Percentiles rank a stretch among this genome's conserved stretches.
Conservation (phyloP, 1,140 invertebrate genomes). For the Pectinophora gossypiella region DNA sequence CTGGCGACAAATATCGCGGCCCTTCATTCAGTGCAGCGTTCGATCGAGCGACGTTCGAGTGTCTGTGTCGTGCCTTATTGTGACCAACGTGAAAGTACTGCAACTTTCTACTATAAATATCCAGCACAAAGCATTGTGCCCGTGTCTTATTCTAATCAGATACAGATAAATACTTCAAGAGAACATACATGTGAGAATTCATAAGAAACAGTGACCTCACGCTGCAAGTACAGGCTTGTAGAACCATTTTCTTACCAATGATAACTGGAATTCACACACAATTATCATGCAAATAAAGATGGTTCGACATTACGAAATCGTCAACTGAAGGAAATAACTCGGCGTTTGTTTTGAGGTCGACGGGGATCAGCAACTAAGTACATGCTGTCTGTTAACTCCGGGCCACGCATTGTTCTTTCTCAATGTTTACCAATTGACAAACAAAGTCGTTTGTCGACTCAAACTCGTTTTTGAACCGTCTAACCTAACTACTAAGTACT, state of each 20-base stretch:
- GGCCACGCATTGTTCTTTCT: neutral
- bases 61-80: constrained; percentile 23
- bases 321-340: constrained; percentile 10
- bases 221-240: too few species aligned
- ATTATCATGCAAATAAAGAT: constrained; percentile 25
- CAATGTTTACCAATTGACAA: neutral
- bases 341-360: constrained; percentile 12
- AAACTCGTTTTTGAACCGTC: neutral
- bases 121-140: constrained; percentile 7
- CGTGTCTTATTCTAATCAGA: too few species aligned
- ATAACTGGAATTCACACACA: constrained; percentile 15
- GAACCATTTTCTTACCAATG: neutral
- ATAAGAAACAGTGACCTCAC: neutral
- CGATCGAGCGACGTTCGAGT: neutral
- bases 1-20: constrained; percentile 7
- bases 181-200: neutral
- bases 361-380: neutral
- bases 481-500: too few species aligned
- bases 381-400: neutral
- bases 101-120: constrained; percentile 40
- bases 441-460: neutral
- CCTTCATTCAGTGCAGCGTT: constrained; percentile 12
- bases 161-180: neutral
- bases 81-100: constrained; percentile 43
- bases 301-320: constrained; percentile 18